Conservation (phyloP, 1,140 invertebrate genomes). For the Pseudachorutes palmiensis region DNA sequence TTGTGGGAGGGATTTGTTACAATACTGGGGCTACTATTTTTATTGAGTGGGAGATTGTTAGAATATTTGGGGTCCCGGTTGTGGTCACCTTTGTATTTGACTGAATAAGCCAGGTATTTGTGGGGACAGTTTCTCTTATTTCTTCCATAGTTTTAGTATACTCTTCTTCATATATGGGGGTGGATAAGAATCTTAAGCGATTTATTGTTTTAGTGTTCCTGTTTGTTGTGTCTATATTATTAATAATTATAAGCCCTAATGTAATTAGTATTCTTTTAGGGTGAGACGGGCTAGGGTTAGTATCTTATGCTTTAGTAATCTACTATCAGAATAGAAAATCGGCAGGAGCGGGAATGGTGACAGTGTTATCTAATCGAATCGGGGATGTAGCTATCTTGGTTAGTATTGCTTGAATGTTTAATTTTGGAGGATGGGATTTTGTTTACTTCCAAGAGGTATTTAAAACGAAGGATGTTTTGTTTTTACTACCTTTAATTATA, state of each 20-base stretch:
- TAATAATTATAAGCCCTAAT: constrained; percentile 59
- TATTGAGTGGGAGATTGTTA: constrained; percentile 48
- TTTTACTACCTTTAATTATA: constrained; percentile 45
- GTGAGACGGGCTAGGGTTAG: constrained; percentile 57
- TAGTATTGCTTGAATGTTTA: constrained; percentile 49
- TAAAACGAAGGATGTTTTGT: constrained; percentile 37
- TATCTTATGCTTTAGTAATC: constrained; percentile 59
- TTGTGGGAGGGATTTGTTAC: constrained; percentile 38
- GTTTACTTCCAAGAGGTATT: constrained; percentile 39
- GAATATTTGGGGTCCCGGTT: constrained; percentile 45
- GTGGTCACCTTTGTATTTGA: constrained; percentile 51
- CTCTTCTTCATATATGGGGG: constrained; percentile 51
- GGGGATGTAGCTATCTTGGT: constrained; percentile 53
- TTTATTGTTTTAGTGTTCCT: constrained; percentile 53
- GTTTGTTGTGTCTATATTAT: constrained; percentile 58
- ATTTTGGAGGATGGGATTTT: constrained; percentile 49
- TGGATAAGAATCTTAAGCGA: constrained; percentile 48
- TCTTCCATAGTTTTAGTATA: constrained; percentile 53
- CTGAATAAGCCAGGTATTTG: constrained; percentile 53
- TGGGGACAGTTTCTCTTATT: constrained; percentile 48
- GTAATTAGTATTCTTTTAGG: constrained; percentile 59
- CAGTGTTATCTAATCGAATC: constrained; percentile 54
- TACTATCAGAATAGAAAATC: constrained; percentile 55
- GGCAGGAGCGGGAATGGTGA: constrained; percentile 55
- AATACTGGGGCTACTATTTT: constrained; percentile 43